phyloP scores from a whole-genome alignment of 92 coral and sea anemone species.

The Siderastrea siderea region DNA sequence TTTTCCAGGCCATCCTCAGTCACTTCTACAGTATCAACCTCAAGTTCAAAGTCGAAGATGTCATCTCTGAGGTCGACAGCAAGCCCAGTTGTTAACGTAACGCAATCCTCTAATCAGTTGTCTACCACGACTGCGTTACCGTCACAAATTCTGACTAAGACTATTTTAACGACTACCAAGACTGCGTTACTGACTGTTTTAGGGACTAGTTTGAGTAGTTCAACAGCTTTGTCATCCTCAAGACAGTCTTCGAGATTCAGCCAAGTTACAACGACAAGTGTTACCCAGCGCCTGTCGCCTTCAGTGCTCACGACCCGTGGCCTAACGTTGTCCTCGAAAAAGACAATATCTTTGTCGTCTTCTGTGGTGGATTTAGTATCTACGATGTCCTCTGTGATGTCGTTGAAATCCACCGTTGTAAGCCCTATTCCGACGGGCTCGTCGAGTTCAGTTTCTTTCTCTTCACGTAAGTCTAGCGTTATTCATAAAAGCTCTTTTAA shows the following conservation, averaged over 20 bases:
- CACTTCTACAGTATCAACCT: neutral
- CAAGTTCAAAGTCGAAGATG: neutral
- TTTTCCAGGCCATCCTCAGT: neutral
- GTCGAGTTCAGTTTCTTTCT: slow-evolving; percentile 6
- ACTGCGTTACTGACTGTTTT: neutral
- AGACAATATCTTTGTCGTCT: neutral
- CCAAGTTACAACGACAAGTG: slow-evolving; percentile 10
- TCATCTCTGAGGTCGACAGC: neutral
- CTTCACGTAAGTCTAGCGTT: slow-evolving; percentile 35
- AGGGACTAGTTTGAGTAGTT: neutral
- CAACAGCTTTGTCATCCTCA: slow-evolving; percentile 2
- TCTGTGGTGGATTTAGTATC: neutral
- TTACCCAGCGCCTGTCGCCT: neutral
- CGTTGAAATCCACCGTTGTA: neutral
- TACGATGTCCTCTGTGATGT: neutral
- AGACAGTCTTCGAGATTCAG: neutral
- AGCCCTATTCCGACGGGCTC: slow-evolving; percentile 23
- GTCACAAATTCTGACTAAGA: neutral
- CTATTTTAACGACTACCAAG: neutral
- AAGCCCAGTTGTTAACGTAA: neutral
- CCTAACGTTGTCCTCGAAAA: neutral
- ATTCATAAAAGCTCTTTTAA: slow-evolving; percentile 16
- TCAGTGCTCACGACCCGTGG: neutral
- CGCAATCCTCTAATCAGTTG: neutral
- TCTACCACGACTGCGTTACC: slow-evolving; percentile 7